Evolutionary conservation across 2,113 vertebrate species (phyloP), one percentile per base, ranked within the genome.

Genomic region (Lophochroa leadbeateri): DNA sequence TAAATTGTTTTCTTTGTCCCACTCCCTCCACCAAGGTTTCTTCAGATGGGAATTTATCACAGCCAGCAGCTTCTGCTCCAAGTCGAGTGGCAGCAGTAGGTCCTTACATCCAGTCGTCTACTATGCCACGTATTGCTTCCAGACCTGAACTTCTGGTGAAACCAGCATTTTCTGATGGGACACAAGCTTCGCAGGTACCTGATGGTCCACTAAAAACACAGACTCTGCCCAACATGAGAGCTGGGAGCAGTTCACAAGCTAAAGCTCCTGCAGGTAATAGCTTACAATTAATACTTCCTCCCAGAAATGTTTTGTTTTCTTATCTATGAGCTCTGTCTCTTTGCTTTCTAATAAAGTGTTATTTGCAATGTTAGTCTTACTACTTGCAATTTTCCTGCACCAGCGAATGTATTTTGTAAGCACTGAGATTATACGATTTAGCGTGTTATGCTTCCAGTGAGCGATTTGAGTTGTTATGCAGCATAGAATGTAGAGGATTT

Each of bases 91-190:
- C 99, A 24, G 99, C 99, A 3, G 99, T 99, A 11, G 99, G 99
- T 53, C 99, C 99, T 8, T 99, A 99, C 33, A 99, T 99, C 90
- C 99, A 99, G 98, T 99, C 99, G 0, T 99, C 99, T 92, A 99
- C 99, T 24, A 98, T 99, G 99, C 99, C 99, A 21, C 98, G 99
- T 20, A 98, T 99, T 87, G 96, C 98, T 70, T 98, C 97, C 27
- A 98, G 98, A 94, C 98, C 99, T 3, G 99, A 99, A 31, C 98
- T 98, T 72, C 92, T 99, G 74, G 98, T 99, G 67, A 99, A 99
- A 95, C 98, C 99, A 31, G 98, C 98, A 7, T 98, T 99, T 98
- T 98, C 98, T 4, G 99, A 99, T 64, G 98, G 98, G 21, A 97
- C 98, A 15, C 92, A 98, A 86, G 96, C 98, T 31, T 88, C 97